Evolutionary conservation across 1,140 invertebrate genomes (phyloP).

Genomic region (Mya arenaria): DNA sequence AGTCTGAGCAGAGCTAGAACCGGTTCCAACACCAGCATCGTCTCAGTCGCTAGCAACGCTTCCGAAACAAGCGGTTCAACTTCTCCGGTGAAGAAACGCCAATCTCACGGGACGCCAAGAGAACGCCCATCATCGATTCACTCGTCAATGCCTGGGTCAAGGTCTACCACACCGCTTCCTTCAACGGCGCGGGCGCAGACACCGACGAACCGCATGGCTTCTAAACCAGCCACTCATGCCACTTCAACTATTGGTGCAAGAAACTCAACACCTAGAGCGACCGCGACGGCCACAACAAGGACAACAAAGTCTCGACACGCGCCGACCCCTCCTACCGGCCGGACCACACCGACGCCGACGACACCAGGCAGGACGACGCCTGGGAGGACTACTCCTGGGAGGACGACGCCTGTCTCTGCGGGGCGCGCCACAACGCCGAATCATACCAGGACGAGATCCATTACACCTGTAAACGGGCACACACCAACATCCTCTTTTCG

Average conservation of each 20-base stretch:
- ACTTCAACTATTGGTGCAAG: constrained; percentile 40
- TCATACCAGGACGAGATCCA: background rate
- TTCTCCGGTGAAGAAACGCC: constrained; percentile 21
- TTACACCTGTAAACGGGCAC: constrained; percentile 34
- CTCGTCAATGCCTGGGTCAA: constrained; percentile 55
- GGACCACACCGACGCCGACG: constrained; percentile 53
- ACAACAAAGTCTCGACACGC: constrained; percentile 42
- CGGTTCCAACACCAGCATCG: constrained; percentile 67
- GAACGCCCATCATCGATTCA: constrained; percentile 53
- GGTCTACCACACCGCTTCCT: constrained; percentile 58
- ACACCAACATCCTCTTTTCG: constrained; percentile 27
- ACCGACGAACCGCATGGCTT: constrained; percentile 13
- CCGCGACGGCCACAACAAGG: background rate
- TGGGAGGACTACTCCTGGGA: constrained; percentile 48
- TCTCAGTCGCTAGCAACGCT: constrained; percentile 61
- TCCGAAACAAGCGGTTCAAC: constrained; percentile 50
- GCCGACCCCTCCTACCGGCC: constrained; percentile 17
- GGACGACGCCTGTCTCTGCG: constrained; percentile 30
- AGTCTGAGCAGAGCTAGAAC: constrained; percentile 63
- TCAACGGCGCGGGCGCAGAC: constrained; percentile 33
- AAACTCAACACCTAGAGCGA: constrained; percentile 34
- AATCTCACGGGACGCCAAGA: constrained; percentile 16
- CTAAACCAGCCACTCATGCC: constrained; percentile 27
- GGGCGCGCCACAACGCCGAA: constrained; percentile 1
- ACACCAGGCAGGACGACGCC: constrained; percentile 15